Base-by-base conservation (phyloP, 2,888 invertebrate genomes). In the Hecatera dysodea region DNA sequence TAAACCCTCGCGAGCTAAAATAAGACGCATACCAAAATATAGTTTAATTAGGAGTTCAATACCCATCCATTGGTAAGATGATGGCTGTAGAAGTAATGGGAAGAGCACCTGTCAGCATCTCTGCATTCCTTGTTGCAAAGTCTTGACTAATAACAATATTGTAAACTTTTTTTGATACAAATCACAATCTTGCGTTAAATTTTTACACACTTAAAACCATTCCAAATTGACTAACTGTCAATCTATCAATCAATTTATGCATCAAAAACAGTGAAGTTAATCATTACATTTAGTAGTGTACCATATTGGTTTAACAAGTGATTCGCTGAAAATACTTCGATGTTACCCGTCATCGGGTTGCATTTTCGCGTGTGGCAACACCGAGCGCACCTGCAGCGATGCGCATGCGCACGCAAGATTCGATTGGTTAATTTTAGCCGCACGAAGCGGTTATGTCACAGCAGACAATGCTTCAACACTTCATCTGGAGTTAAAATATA, bases 381-480 rank as follows among this genome's bases (percentile, higher is more conserved):
- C 90, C 46, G 78, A 71, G 66, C 87, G 88, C 93, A 95, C 94
- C 95, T 95, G 95, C 94, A 92, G 72, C 88, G 93, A 93, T 93
- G 94, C 94, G 93, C 92, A 76, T 74, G 91, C 92, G 92, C 92
- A 90, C 86, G 83, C 88, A 77, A 84, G 84, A 81, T 89, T 85
- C 89, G 86, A 91, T 92, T 88, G 90, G 91, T 89, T 95, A 95
- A 94, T 91, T 93, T 92, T 95, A 95, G 92, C 89, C 75, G 72
- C 87, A 82, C 88, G 82, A 83, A 89, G 87, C 88, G 84, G 92
- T 94, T 95, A 94, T 95, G 94, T 95, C 95, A 95, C 89, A 85
- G 84, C 80, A 87, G 90, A 92, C 91, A 92, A 92, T 92, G 82
- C 88, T 87, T 82, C 75, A 84, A 68, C 85, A 87, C 88, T 87